phyloP scores from a whole-genome alignment of 1,140 invertebrate genomes.

The Mycetomoellerius zeteki region DNA sequence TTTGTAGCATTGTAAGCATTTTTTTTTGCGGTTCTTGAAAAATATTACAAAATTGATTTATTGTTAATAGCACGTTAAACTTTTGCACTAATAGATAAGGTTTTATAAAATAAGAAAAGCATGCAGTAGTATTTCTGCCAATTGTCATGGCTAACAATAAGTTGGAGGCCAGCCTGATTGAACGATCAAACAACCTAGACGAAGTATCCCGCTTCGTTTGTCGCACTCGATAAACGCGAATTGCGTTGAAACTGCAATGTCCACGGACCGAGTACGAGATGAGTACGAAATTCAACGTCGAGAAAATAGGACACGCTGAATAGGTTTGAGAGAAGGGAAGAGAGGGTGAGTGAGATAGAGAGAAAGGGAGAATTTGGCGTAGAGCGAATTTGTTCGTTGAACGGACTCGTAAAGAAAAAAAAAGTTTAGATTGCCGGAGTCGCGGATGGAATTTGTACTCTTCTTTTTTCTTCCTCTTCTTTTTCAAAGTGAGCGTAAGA shows the following conservation, averaged over 20 bases:
- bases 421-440: conserved; percentile 49
- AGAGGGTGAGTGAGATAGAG: neutral
- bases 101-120: neutral
- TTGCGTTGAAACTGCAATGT: conserved; percentile 63
- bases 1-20: neutral
- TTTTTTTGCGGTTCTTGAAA: neutral
- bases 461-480: neutral
- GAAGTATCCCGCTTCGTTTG: conserved; percentile 56
- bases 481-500: conserved; percentile 8
- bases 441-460: conserved; percentile 46
- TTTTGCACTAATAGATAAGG: neutral
- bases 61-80: neutral
- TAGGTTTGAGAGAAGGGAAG: neutral
- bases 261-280: conserved; percentile 64
- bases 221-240: conserved; percentile 74
- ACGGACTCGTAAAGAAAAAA: conserved; percentile 37
- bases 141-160: conserved; percentile 34
- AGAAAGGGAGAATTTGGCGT: conserved; percentile 12
- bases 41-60: neutral
- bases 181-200: conserved; percentile 61
- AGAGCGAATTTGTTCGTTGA: conserved; percentile 53
- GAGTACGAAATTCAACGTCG: conserved; percentile 63
- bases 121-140: neutral
- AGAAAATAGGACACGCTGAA: conserved; percentile 37
- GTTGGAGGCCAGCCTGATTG: conserved; percentile 63